Percentiles rank a stretch among this genome's conserved stretches.
Conservation (phyloP, 2,797 vertebrate species). For the Pyrocephalus nanus region DNA sequence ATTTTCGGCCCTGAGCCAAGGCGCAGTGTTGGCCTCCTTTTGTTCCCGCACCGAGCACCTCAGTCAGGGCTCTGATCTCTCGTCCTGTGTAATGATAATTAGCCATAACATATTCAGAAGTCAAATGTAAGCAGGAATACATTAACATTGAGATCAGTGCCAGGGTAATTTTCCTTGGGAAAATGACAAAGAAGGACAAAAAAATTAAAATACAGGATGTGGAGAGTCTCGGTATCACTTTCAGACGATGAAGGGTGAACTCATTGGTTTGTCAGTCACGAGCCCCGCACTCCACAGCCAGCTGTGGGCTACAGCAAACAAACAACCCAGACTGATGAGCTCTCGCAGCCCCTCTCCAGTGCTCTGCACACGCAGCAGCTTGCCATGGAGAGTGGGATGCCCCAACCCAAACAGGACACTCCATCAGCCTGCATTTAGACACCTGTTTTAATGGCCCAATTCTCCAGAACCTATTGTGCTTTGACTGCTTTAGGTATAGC, state of each 20-base stretch:
- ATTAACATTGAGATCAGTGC: slow-evolving; percentile 90
- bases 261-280: slow-evolving; percentile 49
- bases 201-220: slow-evolving; percentile 18
- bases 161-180: slow-evolving; percentile 72
- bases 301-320: slow-evolving; percentile 47
- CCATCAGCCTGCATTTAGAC: accelerated
- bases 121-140: slow-evolving; percentile 94
- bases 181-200: slow-evolving; percentile 79
- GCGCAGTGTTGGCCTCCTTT: slow-evolving; percentile 85
- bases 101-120: slow-evolving; percentile 95
- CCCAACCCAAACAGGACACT: not conserved
- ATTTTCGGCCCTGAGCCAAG: slow-evolving; percentile 85
- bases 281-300: slow-evolving; percentile 46
- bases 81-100: slow-evolving; percentile 92
- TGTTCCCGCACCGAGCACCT: slow-evolving; percentile 80
- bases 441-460: accelerated
- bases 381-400: not conserved
- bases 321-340: slow-evolving; percentile 49
- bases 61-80: slow-evolving; percentile 84
- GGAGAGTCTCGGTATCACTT: slow-evolving; percentile 44
- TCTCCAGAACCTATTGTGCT: not conserved
- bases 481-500: not conserved
- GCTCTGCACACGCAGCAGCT: not conserved
- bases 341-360: not conserved
- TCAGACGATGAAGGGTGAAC: slow-evolving; percentile 40